A percentile compares a stretch with the other conserved stretches of the same genome.
Evolutionary conservation across 2,797 vertebrate species (phyloP).

Genomic region (Trematomus bernacchii): DNA sequence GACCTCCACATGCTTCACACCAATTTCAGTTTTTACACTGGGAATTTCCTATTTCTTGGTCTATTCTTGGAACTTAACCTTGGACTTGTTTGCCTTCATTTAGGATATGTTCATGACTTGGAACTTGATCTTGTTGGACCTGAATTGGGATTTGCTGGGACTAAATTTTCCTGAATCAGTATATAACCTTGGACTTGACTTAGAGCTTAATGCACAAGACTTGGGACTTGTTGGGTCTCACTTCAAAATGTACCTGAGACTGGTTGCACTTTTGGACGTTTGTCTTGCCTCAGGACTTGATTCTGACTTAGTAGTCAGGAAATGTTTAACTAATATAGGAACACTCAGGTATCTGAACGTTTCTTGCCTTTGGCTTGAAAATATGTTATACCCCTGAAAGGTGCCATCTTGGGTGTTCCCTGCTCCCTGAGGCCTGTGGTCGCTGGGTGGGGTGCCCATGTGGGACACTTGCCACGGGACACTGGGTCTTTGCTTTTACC

Average conservation of each 20-base stretch:
- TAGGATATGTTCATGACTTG: neutral
- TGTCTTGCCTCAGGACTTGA: neutral
- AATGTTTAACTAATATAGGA: neutral
- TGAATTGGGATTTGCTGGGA: neutral
- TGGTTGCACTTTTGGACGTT: neutral
- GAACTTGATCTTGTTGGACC: neutral
- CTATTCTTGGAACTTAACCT: neutral
- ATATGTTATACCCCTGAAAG: constrained; percentile 3
- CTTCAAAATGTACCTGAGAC: neutral
- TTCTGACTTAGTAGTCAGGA: neutral
- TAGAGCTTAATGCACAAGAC: neutral
- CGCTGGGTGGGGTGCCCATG: constrained; percentile 39
- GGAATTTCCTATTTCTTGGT: neutral
- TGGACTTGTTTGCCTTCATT: neutral
- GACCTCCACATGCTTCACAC: neutral
- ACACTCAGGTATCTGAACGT: neutral
- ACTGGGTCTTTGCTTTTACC: constrained; percentile 31
- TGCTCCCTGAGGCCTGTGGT: constrained; percentile 40
- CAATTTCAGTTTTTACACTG: neutral
- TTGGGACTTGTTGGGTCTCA: neutral
- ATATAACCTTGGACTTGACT: neutral
- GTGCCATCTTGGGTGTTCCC: constrained; percentile 55
- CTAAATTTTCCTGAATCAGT: neutral
- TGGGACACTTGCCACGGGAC: constrained; percentile 48
- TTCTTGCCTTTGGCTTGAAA: neutral